These are phyloP conservation scores for Vannuccia rotundouncinata DNA, from an alignment of 2,888 invertebrate genomes.

Conservation along the genomic window DNA sequence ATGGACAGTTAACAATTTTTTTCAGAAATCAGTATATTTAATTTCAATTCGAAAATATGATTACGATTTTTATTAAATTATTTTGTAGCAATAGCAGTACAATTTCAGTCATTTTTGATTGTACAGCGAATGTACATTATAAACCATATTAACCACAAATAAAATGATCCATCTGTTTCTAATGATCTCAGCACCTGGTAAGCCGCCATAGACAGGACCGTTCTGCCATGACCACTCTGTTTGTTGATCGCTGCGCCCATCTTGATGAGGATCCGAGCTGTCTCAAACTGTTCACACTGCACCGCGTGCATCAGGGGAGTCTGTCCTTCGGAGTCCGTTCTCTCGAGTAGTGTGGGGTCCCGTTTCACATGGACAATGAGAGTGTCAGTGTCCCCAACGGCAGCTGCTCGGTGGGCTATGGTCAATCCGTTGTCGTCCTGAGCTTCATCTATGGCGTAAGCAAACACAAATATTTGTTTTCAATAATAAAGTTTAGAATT, in stretches of 20 bases:
- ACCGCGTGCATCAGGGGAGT: slow-evolving; percentile 48
- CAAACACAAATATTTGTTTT: neutral
- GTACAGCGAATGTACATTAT: no score
- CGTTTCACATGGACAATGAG: slow-evolving; percentile 44
- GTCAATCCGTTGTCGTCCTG: slow-evolving; percentile 39
- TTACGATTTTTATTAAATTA: no score
- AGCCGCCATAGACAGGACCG: slow-evolving; percentile 48
- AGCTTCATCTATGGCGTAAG: neutral
- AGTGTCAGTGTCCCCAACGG: slow-evolving; percentile 44
- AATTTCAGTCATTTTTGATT: no score
- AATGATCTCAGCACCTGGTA: slow-evolving; percentile 52
- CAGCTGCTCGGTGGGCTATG: slow-evolving; percentile 45
- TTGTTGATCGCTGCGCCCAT: slow-evolving; percentile 50
- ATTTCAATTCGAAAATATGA: no score
- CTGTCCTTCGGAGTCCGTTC: slow-evolving; percentile 45
- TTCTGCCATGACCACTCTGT: slow-evolving; percentile 47
- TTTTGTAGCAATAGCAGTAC: no score
- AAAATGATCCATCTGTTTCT: no score
- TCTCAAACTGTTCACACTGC: slow-evolving; percentile 44
- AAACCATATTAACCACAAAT: no score
- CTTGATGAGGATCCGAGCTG: slow-evolving; percentile 47
- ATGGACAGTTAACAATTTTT: no score
- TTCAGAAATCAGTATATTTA: no score
- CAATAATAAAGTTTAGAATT: no score
- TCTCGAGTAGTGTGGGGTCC: slow-evolving; percentile 47